phyloP scores from a whole-genome alignment of 2,888 invertebrate species.

The Brenthis hecate region DNA sequence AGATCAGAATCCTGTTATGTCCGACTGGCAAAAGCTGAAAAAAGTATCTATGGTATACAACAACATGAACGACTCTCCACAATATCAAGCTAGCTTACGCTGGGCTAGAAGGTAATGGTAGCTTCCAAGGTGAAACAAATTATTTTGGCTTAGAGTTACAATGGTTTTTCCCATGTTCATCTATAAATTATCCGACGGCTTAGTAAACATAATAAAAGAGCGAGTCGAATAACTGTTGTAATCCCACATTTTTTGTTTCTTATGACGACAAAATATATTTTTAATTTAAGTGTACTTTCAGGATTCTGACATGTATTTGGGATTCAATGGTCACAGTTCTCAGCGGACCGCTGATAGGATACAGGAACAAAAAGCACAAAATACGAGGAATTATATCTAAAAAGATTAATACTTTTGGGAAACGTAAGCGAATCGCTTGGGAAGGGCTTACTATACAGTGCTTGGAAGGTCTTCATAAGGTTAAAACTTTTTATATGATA shows the following conservation, averaged over 20 bases:
- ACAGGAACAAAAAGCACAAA: conserved; percentile 66
- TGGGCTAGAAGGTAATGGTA: conserved; percentile 83
- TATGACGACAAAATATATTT: too few species aligned
- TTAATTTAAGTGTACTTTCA: conserved; percentile 44
- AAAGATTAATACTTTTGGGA: conserved; percentile 74
- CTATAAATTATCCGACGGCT: too few species aligned
- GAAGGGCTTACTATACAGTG: conserved; percentile 92
- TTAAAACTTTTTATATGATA: conserved; percentile 46
- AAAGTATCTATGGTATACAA: conserved; percentile 86
- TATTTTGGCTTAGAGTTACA: too few species aligned
- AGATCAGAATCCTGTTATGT: conserved; percentile 91
- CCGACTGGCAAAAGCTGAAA: conserved; percentile 93
- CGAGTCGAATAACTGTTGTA: too few species aligned
- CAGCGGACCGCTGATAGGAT: conserved; percentile 87
- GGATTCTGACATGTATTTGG: conserved; percentile 95
- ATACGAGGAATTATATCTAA: conserved; percentile 82
- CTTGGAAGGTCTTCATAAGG: conserved; percentile 94
- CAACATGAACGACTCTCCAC: conserved; percentile 85
- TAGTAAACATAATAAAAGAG: too few species aligned
- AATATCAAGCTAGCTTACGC: conserved; percentile 90
- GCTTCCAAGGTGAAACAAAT: background rate
- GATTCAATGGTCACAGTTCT: conserved; percentile 94
- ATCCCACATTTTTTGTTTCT: too few species aligned
- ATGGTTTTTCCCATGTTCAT: too few species aligned
- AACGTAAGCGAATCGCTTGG: conserved; percentile 70